These are phyloP conservation scores for Pseudocheirus occidentalis DNA, from an alignment of 2,797 vertebrate species.

Conservation along the genomic window DNA sequence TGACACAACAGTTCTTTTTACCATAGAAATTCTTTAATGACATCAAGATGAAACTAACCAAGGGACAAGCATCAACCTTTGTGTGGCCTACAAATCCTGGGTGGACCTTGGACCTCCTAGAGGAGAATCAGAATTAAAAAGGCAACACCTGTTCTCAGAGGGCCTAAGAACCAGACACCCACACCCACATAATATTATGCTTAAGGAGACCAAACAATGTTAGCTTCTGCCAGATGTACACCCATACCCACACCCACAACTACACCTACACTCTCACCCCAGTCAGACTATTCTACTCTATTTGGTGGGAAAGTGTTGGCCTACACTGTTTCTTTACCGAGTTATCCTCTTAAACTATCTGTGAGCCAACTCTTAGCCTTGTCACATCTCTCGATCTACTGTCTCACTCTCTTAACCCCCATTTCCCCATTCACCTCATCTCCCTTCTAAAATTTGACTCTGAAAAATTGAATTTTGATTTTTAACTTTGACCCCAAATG, in stretches of 20 bases:
- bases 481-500: conserved; percentile 13
- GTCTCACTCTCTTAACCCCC: conserved; percentile 12
- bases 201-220: neutral
- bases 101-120: conserved; percentile 20
- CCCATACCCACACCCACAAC: neutral
- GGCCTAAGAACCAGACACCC: neutral
- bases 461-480: neutral
- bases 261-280: neutral
- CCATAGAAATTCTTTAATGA: neutral
- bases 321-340: neutral
- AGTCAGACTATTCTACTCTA: neutral
- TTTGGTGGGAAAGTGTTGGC: neutral
- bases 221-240: neutral
- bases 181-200: neutral
- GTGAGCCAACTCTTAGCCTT: neutral
- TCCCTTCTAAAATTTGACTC: conserved; percentile 14
- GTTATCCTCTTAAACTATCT: neutral
- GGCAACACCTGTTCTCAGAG: conserved; percentile 36
- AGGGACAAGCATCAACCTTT: conserved; percentile 56
- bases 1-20: neutral
- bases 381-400: neutral
- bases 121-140: conserved; percentile 32
- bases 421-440: neutral
- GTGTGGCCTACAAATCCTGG: conserved; percentile 14
- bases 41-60: conserved; percentile 63